Evolutionary conservation across 2,113 vertebrate genomes (phyloP), one percentile per base, ranked within the genome.

Genomic region (Ibidorhyncha struthersii): DNA sequence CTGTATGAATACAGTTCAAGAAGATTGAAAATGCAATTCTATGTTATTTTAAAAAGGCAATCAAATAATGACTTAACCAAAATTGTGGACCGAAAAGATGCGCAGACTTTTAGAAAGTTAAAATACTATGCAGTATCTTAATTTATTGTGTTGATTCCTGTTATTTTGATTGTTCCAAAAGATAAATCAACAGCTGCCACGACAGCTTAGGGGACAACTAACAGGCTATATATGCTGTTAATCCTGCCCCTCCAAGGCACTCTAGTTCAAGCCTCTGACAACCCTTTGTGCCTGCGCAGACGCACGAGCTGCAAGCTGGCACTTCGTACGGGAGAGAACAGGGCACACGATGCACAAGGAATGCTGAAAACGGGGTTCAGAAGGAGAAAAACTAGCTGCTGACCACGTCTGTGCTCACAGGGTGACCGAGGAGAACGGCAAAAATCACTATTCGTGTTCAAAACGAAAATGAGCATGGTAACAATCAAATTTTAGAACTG

Each of bases 81-180:
- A 76, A 69, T 5, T 63, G 52, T 10, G 8, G 11, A 56, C 10
- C 20, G 47, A 86, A 86, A 84, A 82, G n/a, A 76, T 4, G 15
- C 66, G 12, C 9, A 41, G 34, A 38, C 29, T 36, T 65, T 34
- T 43, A 5, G 18, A 29, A 88, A 81, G 61, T 43, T n/a, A 29
- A 90, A 95, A 81, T 40, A 61, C 15, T 52, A 70, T 14, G 38
- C 49, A 43, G 72, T 30, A 53, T 26, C 36, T 81, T 80, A 32
- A 72, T 79, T 89, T 72, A 47, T 67, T 41, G 58, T 43, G 38
- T 53, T 49, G 59, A 40, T 20, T 74, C 80, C 22, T 89, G 50
- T 30, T 91, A 63, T 76, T 94, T 82, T 52, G 71, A 50, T 89
- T 55, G 38, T 81, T 93, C 90, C 41, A 21, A 96, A 91, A 87